Conservation (phyloP, 23 tunicate species). For the Trididemnum clinides region DNA sequence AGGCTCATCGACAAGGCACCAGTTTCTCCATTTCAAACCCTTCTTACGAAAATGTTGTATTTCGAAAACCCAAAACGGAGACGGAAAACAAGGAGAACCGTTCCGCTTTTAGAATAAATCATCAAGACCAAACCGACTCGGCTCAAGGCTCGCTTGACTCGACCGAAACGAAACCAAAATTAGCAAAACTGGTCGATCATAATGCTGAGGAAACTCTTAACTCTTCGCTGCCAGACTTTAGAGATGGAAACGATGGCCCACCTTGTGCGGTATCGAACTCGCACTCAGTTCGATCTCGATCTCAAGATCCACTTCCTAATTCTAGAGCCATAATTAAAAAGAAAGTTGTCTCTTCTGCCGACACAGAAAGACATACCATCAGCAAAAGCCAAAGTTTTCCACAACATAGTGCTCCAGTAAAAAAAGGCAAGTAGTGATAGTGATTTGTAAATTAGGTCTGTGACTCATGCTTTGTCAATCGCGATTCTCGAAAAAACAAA, state of each 20-base stretch:
- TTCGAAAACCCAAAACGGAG: conserved; percentile 2
- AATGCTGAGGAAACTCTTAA: neutral
- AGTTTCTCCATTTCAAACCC: conserved; percentile 60
- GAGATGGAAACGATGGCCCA: neutral
- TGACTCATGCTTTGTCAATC: too few species aligned
- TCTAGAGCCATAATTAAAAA: neutral
- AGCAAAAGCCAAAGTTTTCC: conserved; percentile 92
- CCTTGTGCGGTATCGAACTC: conserved; percentile 35
- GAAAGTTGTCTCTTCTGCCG: neutral
- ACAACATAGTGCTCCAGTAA: conserved; percentile 64
- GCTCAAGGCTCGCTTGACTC: conserved; percentile 81
- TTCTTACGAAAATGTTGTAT: conserved; percentile 48
- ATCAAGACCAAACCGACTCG: neutral
- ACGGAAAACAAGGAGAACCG: conserved; percentile 12
- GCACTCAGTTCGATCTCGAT: conserved; percentile 39
- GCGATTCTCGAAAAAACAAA: too few species aligned
- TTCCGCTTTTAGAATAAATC: neutral
- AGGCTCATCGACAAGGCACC: conserved; percentile 24
- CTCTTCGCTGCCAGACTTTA: conserved; percentile 44
- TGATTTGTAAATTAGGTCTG: too few species aligned
- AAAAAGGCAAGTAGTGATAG: conserved; percentile 54
- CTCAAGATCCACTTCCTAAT: conserved; percentile 46
- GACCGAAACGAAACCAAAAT: conserved; percentile 81
- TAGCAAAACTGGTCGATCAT: conserved; percentile 18
- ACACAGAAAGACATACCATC: neutral